phyloP scores from a whole-genome alignment of 2,888 invertebrate genomes.

The Drosophila koepferae region DNA sequence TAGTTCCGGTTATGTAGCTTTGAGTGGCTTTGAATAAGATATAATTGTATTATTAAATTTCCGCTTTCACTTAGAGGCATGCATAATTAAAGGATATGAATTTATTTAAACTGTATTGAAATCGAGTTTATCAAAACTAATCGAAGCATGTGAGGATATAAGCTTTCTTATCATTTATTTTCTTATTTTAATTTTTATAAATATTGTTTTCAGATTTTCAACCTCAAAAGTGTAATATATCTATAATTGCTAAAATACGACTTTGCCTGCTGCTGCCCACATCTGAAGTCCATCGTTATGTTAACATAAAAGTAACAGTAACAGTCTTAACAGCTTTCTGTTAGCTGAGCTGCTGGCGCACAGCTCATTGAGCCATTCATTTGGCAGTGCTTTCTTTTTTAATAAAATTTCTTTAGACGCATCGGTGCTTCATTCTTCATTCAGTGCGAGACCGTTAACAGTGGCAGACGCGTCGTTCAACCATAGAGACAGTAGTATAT shows the following conservation, averaged over 20 bases:
- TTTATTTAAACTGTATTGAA: neutral
- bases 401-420: conserved; percentile 82
- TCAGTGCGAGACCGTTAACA: conserved; percentile 80
- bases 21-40: conserved; percentile 45
- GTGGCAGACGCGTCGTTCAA: conserved; percentile 74
- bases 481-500: conserved; percentile 12
- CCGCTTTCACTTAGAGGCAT: conserved; percentile 58
- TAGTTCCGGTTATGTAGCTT: conserved; percentile 64
- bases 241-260: neutral
- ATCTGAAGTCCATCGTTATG: conserved; percentile 5
- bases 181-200: neutral
- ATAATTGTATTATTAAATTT: conserved; percentile 35
- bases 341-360: conserved; percentile 33
- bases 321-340: conserved; percentile 30
- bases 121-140: neutral
- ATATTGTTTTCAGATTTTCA: neutral
- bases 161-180: neutral
- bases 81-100: conserved; percentile 2
- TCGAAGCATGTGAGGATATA: neutral
- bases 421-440: conserved; percentile 77
- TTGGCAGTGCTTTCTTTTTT: conserved; percentile 80
- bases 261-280: conserved; percentile 3
- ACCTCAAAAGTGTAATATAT: neutral
- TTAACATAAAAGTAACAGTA: conserved; percentile 40
- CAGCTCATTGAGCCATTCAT: conserved; percentile 38